Percentiles rank a stretch among this genome's conserved stretches.
These are phyloP conservation scores for Altica lythri DNA, from an alignment of 2,888 invertebrate genomes.

Conservation along the genomic window DNA sequence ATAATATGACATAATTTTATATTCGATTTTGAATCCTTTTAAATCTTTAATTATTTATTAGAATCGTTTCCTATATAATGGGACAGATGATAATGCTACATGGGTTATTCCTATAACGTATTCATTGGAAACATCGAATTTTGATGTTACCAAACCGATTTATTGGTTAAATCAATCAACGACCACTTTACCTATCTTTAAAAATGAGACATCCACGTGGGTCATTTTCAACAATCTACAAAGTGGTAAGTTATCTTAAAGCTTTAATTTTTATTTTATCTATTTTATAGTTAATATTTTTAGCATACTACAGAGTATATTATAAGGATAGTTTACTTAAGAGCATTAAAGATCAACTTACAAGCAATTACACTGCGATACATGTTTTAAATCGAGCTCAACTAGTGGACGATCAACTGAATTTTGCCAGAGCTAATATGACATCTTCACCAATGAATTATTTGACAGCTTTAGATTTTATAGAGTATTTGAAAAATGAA, in stretches of 20 bases:
- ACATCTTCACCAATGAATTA: conserved; percentile 56
- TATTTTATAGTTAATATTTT: conserved; percentile 34
- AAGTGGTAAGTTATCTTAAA: conserved; percentile 27
- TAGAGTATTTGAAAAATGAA: conserved; percentile 70
- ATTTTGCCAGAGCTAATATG: conserved; percentile 66
- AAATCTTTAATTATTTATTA: too few species aligned
- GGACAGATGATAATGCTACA: too few species aligned
- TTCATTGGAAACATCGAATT: too few species aligned
- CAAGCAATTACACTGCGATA: conserved; percentile 58
- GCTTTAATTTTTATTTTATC: background rate
- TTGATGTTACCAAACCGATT: too few species aligned
- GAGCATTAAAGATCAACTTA: conserved; percentile 59
- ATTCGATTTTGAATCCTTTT: too few species aligned
- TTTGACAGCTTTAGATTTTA: conserved; percentile 64
- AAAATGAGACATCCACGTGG: conserved; percentile 30
- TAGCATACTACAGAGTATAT: conserved; percentile 68
- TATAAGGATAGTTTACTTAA: conserved; percentile 73
- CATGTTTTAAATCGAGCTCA: conserved; percentile 74
- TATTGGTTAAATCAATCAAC: background rate
- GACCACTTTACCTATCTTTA: background rate
- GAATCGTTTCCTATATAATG: too few species aligned
- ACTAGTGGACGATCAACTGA: conserved; percentile 73
- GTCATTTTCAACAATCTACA: conserved; percentile 35
- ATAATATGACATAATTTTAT: too few species aligned
- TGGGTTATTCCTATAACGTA: too few species aligned